These are phyloP conservation scores for Lepidothrix coronata DNA, from an alignment of 2,113 vertebrate genomes.

Conservation along the genomic window DNA sequence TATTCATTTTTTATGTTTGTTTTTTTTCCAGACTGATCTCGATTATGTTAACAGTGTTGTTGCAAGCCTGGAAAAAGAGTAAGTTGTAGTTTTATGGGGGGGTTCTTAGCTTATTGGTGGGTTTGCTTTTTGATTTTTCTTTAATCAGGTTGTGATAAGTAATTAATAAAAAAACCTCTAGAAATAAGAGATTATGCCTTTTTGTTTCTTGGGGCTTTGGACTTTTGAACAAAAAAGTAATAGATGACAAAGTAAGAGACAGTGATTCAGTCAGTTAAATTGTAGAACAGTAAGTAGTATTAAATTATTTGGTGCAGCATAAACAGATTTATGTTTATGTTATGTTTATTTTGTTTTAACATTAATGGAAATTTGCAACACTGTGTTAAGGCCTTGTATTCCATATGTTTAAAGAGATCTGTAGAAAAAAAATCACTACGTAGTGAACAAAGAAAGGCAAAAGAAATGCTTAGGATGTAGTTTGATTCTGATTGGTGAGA, in stretches of 20 bases:
- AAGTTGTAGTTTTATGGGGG: conserved; percentile 69
- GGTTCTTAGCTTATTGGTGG: not conserved
- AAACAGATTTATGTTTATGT: not conserved
- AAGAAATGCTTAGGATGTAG: not conserved
- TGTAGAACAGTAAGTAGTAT: conserved; percentile 6
- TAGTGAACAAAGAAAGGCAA: not conserved
- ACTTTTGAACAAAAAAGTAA: not conserved
- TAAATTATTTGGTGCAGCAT: not conserved
- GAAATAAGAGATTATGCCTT: not conserved
- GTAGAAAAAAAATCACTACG: not conserved
- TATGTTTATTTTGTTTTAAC: not conserved
- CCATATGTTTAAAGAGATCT: not conserved
- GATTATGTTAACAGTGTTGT: conserved; percentile 91
- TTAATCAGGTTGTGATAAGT: not conserved
- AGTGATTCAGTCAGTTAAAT: not conserved
- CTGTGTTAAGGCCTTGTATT: not conserved
- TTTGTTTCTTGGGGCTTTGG: not conserved
- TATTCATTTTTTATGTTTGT: not conserved
- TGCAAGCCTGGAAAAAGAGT: conserved; percentile 92
- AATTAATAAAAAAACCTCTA: not conserved
- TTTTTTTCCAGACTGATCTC: conserved; percentile 83
- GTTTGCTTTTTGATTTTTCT: not conserved
- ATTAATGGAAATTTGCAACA: not conserved
- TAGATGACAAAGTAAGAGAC: not conserved
- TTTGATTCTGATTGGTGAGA: not conserved